Evolutionary conservation across 1,140 invertebrate genomes (phyloP), one percentile per base, ranked within the genome.

Genomic region (Cylas formicarius): DNA sequence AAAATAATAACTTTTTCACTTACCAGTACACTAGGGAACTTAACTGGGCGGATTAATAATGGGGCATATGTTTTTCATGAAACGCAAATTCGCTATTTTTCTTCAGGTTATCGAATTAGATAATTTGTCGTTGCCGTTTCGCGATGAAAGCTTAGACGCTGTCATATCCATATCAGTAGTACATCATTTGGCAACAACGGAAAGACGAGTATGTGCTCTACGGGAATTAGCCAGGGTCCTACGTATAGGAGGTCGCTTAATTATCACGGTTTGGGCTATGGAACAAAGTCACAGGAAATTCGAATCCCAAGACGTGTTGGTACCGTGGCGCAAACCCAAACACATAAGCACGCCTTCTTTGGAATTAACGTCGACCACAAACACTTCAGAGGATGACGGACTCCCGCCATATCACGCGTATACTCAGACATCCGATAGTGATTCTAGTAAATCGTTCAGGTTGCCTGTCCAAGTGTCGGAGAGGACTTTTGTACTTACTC

Each of bases 211-310:
- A 3, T 77, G 81, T 45, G 93, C 93, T 0, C 67, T 97, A 0
- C 74, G 81, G 39, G 93, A 97, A 60, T 69, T 97, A 28, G 83
- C 89, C 0, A 72, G 93, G 26, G 83, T 97, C 20, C 72, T 96
- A 2, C 71, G 86, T 43, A 90, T 94, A 39, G 92, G 92, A 1
- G 94, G 94, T 3, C 70, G 83, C 35, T 74, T 96, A n/a, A 81
- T 97, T 48, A 88, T 97, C 46, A 92, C 89, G 10, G 92, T 95
- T 1, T 97, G 93, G 93, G 89, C 93, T 9, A 90, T 95, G 83
- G 93, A 97, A 67, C 92, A 97, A 60, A 78, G 82, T 38, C 86
- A 92, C 60, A 70, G 57, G 23, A 67, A 87, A 77, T 89, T 90
- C 65, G 82, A 86, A 61, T 84, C 86, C 24, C 86, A 94, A 72